Evolutionary conservation across 2,888 invertebrate genomes (phyloP), one percentile per base, ranked within the genome.

Genomic region (Aleiodes testaceus): DNA sequence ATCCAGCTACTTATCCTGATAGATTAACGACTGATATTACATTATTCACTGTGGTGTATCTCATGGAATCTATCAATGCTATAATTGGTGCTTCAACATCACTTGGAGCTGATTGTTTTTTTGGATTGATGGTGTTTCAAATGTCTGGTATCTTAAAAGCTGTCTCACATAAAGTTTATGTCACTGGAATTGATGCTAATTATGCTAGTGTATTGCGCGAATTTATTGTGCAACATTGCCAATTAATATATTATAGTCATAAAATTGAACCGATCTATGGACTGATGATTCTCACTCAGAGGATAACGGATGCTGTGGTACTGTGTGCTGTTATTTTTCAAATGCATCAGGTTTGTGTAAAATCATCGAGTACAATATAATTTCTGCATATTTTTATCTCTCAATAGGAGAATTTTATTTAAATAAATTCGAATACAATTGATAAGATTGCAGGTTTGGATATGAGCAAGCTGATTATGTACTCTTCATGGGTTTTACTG

Each of bases 281-380:
- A 3, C 74, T 79, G 1, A 69, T 81, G 3, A 70, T 82, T 2
- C 16, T 83, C 1, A 78, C 78, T 72, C 75, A 79, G 69, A 69
- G 79, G 0, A 20, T 78, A 11, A 77, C 79, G 0, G 81, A 79
- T 52, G 80, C 80, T 2, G 18, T 81, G 5, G 72, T 78, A 0
- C 71, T 83, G n/a, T 83, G 83, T 63, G 72, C 76, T 0, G 36
- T 79, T 16, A 75, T 84, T 50, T 84, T 79, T 59, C 80, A 83
- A 68, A 70, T 74, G 2, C 69, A 74, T 14, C 74, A 77, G 77
- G 80, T 81, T 14, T 26, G 55, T 55, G 11, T 6, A 9, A 7
- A 6, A 36, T 36, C 1, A 11, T 11, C 2, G 11, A 36, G 2
- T 36, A 11, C 36, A 36, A 9, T 36, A 36, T 36, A 9, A 36